phyloP scores from a whole-genome alignment of 2,113 vertebrate genomes.

The Phycodurus eques region DNA sequence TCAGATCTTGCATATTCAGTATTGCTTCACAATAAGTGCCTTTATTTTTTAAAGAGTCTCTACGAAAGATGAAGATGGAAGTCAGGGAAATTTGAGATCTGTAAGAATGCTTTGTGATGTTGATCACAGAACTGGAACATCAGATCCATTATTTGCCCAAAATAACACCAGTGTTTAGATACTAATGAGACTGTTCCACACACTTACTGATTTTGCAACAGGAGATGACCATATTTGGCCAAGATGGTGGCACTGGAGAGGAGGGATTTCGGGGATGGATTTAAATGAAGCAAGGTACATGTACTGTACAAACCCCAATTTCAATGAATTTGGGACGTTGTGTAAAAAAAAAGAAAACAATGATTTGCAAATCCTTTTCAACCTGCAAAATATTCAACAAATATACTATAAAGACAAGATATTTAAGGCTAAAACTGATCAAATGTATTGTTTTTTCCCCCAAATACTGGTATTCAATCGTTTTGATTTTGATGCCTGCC shows the following conservation, averaged over 20 bases:
- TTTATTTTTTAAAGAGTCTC: conserved; percentile 32
- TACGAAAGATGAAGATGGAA: conserved; percentile 22
- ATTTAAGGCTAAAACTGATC: too few species aligned
- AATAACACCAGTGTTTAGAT: conserved; percentile 21
- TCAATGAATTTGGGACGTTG: too few species aligned
- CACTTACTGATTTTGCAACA: not conserved
- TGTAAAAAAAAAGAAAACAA: too few species aligned
- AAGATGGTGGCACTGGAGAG: not conserved
- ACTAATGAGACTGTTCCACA: conserved; percentile 19
- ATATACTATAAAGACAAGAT: too few species aligned
- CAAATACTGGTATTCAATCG: too few species aligned
- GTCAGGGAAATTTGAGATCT: conserved; percentile 27
- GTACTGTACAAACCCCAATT: not conserved
- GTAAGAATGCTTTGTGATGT: conserved; percentile 37
- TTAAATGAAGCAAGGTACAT: not conserved
- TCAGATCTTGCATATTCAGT: conserved; percentile 48
- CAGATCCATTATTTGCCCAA: conserved; percentile 44
- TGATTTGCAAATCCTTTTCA: too few species aligned
- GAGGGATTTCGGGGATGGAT: not conserved
- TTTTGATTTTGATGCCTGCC: too few species aligned
- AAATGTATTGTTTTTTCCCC: too few species aligned
- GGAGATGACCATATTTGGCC: not conserved
- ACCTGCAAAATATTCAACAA: too few species aligned
- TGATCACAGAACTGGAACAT: conserved; percentile 41
- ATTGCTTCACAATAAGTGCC: conserved; percentile 34